Evolutionary conservation across 2,113 vertebrate species (phyloP).

Genomic region (Petrocephalus zakoni): DNA sequence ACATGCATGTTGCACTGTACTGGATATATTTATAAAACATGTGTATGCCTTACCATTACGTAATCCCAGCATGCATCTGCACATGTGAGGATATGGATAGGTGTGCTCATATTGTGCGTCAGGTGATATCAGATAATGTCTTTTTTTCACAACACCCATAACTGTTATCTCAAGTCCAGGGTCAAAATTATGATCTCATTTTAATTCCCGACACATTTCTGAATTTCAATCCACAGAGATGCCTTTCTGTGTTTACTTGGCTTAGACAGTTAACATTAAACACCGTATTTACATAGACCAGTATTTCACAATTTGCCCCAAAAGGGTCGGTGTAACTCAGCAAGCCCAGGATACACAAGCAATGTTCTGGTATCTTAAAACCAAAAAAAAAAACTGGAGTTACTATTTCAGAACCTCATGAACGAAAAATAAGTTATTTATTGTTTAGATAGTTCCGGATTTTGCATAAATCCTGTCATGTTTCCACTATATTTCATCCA

Average conservation of each 20-base stretch:
- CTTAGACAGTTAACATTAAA: neutral
- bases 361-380: neutral
- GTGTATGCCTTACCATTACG: neutral
- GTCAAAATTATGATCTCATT: constrained; percentile 4
- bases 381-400: neutral
- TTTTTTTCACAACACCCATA: neutral
- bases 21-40: neutral
- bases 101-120: neutral
- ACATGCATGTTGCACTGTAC: neutral
- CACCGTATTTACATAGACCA: neutral
- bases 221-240: neutral
- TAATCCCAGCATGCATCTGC: neutral
- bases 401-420: neutral
- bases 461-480: neutral
- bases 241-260: neutral
- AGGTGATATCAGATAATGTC: neutral
- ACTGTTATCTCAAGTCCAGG: neutral
- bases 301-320: neutral
- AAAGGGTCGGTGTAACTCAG: neutral
- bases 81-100: neutral
- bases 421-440: neutral
- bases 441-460: neutral
- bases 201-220: neutral
- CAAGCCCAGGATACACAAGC: neutral
- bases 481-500: neutral